Percentiles rank a stretch among this genome's conserved stretches.
These are phyloP conservation scores for Holotrichia oblita DNA, from an alignment of 1,140 invertebrate genomes.

Conservation along the genomic window DNA sequence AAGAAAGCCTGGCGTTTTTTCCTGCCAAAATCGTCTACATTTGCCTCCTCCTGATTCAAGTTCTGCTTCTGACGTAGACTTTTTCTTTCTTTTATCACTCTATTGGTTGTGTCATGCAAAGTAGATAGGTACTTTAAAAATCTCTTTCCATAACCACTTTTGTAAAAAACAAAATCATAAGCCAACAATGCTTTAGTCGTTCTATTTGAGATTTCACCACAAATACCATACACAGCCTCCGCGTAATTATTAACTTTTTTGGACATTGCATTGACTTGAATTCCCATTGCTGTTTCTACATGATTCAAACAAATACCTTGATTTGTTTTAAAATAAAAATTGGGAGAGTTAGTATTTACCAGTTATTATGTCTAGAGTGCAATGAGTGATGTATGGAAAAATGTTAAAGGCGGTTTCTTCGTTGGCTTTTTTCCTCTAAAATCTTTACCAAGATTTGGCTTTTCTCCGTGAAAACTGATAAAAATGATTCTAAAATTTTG, in stretches of 20 bases:
- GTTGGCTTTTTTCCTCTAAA: constrained; percentile 68
- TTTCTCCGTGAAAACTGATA: constrained; percentile 84
- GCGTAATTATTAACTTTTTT: constrained; percentile 78
- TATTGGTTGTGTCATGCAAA: background rate
- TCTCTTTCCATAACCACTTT: background rate
- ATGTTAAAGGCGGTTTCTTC: constrained; percentile 58
- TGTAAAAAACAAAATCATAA: background rate
- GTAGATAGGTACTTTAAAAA: background rate
- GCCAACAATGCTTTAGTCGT: background rate
- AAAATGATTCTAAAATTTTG: constrained; percentile 85
- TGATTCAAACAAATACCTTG: background rate
- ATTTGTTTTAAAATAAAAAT: background rate
- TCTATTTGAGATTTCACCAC: background rate
- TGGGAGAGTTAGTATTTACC: background rate
- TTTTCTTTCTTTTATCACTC: background rate
- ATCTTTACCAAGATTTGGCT: constrained; percentile 72
- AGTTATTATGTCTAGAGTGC: constrained; percentile 4
- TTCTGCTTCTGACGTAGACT: background rate
- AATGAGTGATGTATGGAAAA: constrained; percentile 31
- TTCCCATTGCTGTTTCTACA: constrained; percentile 77
- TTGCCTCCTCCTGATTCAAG: background rate
- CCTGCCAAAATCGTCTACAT: constrained; percentile 50
- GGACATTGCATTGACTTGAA: constrained; percentile 73
- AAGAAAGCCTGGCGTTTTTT: constrained; percentile 77
- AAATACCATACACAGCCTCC: constrained; percentile 69